Evolutionary conservation across 2,113 vertebrate species (phyloP), one percentile per base, ranked within the genome.

Genomic region (Hippopotamus amphibius): DNA sequence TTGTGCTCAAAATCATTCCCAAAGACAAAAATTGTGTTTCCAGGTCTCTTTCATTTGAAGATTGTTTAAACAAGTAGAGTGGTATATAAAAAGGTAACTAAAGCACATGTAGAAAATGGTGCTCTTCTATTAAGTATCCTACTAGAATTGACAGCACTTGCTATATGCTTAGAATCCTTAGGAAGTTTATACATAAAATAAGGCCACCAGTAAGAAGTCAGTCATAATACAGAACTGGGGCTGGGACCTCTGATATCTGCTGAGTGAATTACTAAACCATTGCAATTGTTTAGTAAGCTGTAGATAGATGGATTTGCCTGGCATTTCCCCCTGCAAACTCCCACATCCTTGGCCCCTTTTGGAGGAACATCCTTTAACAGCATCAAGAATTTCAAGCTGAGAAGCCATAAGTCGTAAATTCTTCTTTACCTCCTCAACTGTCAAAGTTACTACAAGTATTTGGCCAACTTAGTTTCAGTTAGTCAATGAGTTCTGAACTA

Each of bases 1-100:
- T 2, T 83, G 24, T 61, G 1, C 50, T 90, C 48, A 90, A 80
- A 83, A 87, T 86, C 10, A 37, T 68, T 7, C 50, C 37, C 14
- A 30, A 80, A 50, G 43, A 59, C 30, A 63, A 90, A 92, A 71
- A n/a, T 33, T 80, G 69, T 83, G 37, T 50, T 84, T 72, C 33
- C 30, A 55, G n/a, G 50, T 81, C 26, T 80, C 37, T 93, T 69
- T 90, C 28, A 63, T 30, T 95, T 88, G 80, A 93, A 96, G 48
- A 17, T 22, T 13, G 2, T 33, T 30, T 30, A 77, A 93, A 53
- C 66, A 90, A 80, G 28, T 46, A 95, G 15, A 82, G 8, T 50
- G 69, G 77, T 76, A 15, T 28, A 59, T 41, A 66, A 7, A 7
- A 53, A 63, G 50, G 19, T 28, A 63, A 84, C 17, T 53, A 85